A percentile compares a stretch with the other conserved stretches of the same genome.
Conservation (phyloP, 2,888 invertebrate species). For the Callosobruchus maculatus region DNA sequence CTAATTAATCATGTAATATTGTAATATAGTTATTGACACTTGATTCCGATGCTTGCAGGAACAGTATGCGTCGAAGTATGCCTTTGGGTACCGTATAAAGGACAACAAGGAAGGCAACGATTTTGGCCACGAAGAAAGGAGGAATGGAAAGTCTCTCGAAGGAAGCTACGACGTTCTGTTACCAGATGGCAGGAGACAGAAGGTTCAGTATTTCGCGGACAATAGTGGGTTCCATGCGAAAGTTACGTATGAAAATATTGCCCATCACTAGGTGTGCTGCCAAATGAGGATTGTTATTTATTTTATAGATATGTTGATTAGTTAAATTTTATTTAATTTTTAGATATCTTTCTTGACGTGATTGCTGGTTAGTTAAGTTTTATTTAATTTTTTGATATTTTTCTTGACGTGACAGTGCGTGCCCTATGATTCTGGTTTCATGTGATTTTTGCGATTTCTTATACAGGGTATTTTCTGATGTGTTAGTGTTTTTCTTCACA, state of each 20-base stretch:
- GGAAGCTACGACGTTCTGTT: conserved; percentile 75
- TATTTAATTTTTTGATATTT: no score
- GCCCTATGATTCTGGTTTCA: no score
- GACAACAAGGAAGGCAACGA: conserved; percentile 70
- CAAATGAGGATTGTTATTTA: not conserved
- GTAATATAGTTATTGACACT: not conserved
- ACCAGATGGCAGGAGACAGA: conserved; percentile 76
- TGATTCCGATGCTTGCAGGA: conserved; percentile 27
- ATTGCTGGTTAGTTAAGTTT: no score
- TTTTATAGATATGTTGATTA: conserved; percentile 3
- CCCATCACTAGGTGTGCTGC: conserved; percentile 24
- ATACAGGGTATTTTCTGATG: no score
- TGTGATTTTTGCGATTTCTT: no score
- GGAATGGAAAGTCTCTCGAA: conserved; percentile 63
- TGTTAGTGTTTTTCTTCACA: no score
- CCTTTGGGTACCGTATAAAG: conserved; percentile 66
- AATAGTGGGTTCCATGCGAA: conserved; percentile 74
- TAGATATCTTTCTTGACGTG: not conserved
- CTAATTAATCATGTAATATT: no score
- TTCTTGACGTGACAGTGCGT: no score
- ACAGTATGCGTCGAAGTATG: conserved; percentile 49
- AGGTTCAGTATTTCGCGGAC: conserved; percentile 74
- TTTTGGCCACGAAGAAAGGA: conserved; percentile 72
- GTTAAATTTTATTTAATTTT: conserved; percentile 4
- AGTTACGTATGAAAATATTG: conserved; percentile 59